Percentiles rank a stretch among this genome's conserved stretches.
Evolutionary conservation across 2,888 invertebrate species (phyloP).

Genomic region (Lasioglossum oenotherae): DNA sequence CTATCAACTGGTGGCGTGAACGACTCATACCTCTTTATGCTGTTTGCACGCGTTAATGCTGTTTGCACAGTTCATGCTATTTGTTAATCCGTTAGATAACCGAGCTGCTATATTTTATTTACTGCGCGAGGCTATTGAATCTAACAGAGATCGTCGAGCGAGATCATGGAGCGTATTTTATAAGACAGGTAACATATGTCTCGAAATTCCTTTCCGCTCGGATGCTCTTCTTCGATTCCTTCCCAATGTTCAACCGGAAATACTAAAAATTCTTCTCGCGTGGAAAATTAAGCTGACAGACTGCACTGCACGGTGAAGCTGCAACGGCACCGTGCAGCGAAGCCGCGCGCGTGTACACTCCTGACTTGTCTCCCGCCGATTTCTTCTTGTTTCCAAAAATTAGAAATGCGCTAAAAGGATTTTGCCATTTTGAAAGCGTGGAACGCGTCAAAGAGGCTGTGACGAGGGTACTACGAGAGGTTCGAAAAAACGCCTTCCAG

Average conservation of each 20-base stretch:
- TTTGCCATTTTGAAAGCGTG: too few relatives aligned
- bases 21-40: neutral
- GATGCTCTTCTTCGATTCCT: neutral
- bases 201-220: constrained; percentile 1
- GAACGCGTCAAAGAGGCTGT: too few relatives aligned
- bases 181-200: neutral
- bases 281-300: neutral
- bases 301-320: neutral
- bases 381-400: too few relatives aligned
- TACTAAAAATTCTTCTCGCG: neutral
- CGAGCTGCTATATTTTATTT: neutral
- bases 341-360: too few relatives aligned
- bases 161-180: neutral
- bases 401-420: too few relatives aligned
- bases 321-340: too few relatives aligned
- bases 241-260: neutral
- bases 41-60: neutral
- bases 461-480: too few relatives aligned
- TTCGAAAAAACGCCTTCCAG: too few relatives aligned
- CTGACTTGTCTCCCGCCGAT: too few relatives aligned
- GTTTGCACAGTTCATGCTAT: neutral
- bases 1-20: neutral
- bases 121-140: neutral
- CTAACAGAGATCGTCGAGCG: neutral
- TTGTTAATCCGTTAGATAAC: neutral